phyloP scores from a whole-genome alignment of 2,888 invertebrate genomes.

The Campopleginae sp. region DNA sequence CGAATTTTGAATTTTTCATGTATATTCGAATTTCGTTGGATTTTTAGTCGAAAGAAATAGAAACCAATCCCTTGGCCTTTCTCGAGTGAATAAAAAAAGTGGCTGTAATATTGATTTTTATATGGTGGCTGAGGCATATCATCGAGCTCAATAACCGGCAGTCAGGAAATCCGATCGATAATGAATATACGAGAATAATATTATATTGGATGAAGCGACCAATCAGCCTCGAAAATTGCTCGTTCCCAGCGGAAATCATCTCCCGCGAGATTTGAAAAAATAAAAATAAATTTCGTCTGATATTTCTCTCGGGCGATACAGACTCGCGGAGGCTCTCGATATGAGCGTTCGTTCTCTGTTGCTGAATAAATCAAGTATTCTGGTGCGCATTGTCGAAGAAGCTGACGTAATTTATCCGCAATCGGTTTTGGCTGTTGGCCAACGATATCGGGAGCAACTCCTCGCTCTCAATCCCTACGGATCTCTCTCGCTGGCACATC shows the following conservation, averaged over 20 bases:
- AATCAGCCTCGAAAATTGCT: constrained; percentile 55
- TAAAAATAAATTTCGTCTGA: neutral
- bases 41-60: too few relatives aligned
- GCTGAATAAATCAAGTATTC: constrained; percentile 55
- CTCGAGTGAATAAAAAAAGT: too few relatives aligned
- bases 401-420: constrained; percentile 64
- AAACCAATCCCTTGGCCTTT: too few relatives aligned
- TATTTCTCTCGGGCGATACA: neutral
- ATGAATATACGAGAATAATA: neutral
- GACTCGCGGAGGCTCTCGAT: neutral
- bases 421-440: constrained; percentile 68
- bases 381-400: constrained; percentile 36
- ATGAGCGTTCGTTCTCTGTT: constrained; percentile 24
- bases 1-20: too few relatives aligned
- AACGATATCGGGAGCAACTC: constrained; percentile 64
- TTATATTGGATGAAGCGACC: constrained; percentile 33
- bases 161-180: neutral
- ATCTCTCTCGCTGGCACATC: neutral
- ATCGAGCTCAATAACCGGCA: too few relatives aligned
- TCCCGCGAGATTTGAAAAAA: constrained; percentile 5
- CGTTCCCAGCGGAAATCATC: constrained; percentile 39
- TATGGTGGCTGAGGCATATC: too few relatives aligned
- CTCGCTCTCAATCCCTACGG: neutral
- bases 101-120: neutral
- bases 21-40: too few relatives aligned